Evolutionary conservation across 2,888 invertebrate genomes (phyloP), one percentile per base, ranked within the genome.

Genomic region (Leptothorax acervorum): DNA sequence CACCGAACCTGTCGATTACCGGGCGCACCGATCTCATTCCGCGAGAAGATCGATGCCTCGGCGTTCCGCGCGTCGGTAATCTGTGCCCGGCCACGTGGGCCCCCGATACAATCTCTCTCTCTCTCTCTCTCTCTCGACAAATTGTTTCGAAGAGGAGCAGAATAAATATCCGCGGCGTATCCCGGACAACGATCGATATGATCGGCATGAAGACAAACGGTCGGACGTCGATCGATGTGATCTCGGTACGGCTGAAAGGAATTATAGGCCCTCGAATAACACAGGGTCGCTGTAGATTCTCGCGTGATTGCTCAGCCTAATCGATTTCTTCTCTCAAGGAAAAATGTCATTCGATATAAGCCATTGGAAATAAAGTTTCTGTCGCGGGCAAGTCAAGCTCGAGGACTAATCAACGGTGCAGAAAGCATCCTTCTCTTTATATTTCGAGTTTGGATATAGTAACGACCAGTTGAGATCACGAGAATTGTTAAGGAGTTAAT

Each of bases 101-200:
- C 65, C 65, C 9, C 39, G 57, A 79, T 71, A 48, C 57, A 5
- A 81, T 79, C 71, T 65, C 15, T 53, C n/a, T 53, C 53, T 53
- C 15, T 53, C n/a, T 53, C 53, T 53, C n/a, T 62, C 51, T 62
- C 51, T 12, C 70, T 60, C 60, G 73, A 60, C 79, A 73, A 73
- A 73, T 62, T 48, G 60, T 81, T 78, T 60, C 53, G 57, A 57
- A 55, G 57, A 79, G 45, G 39, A 71, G 12, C 57, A 55, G 57
- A 66, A 68, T 78, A 68, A 78, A 68, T 78, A 75, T 15, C 6
- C 23, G 28, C 28, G 53, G n/a, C 28, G 53, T 51, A 18, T 23
- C 23, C 18, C 28, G 66, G 12, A n/a, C 66, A 55, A 45, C 66
- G 55, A 78, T 66, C 68, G 70, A 78, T 68, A 78, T n/a, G 70